phyloP scores from a whole-genome alignment of 2,797 vertebrate species.

The Labroides dimidiatus region DNA sequence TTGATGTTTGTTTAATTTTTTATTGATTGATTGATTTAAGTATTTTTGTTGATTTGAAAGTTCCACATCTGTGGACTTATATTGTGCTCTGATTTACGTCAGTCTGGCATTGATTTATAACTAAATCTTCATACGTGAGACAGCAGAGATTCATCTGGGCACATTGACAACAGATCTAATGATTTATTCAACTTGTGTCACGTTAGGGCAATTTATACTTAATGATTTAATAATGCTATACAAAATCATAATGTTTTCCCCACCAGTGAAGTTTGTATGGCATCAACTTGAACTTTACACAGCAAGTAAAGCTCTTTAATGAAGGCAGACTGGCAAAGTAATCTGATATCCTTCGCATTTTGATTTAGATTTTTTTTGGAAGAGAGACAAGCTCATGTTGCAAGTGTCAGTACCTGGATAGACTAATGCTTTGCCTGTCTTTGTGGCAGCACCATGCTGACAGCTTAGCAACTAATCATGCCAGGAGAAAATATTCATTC shows the following conservation, averaged over 20 bases:
- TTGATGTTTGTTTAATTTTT: too few species aligned
- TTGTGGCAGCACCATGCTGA: constrained; percentile 28
- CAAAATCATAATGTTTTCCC: neutral
- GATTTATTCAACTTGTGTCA: constrained; percentile 41
- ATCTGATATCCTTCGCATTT: constrained; percentile 13
- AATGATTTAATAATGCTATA: neutral
- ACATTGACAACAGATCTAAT: constrained; percentile 15
- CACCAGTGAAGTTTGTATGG: neutral
- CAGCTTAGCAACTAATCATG: constrained; percentile 51
- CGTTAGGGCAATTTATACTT: neutral
- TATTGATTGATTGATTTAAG: too few species aligned
- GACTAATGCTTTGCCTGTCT: constrained; percentile 28
- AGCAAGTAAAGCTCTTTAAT: constrained; percentile 23
- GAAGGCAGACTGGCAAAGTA: constrained; percentile 11
- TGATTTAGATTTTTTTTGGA: constrained; percentile 13
- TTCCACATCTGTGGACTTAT: neutral
- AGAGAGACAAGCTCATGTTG: constrained; percentile 29
- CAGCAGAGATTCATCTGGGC: neutral
- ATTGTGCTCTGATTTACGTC: constrained; percentile 1
- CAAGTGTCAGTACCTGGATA: constrained; percentile 46
- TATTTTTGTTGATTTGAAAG: neutral
- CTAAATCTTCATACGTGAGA: constrained; percentile 32
- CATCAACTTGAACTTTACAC: constrained; percentile 14
- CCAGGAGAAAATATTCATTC: constrained; percentile 58
- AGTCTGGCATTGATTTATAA: constrained; percentile 15